Percentiles rank a stretch among this genome's conserved stretches.
phyloP scores from a whole-genome alignment of 2,888 invertebrate genomes.

The Pyrrhosoma nymphula region DNA sequence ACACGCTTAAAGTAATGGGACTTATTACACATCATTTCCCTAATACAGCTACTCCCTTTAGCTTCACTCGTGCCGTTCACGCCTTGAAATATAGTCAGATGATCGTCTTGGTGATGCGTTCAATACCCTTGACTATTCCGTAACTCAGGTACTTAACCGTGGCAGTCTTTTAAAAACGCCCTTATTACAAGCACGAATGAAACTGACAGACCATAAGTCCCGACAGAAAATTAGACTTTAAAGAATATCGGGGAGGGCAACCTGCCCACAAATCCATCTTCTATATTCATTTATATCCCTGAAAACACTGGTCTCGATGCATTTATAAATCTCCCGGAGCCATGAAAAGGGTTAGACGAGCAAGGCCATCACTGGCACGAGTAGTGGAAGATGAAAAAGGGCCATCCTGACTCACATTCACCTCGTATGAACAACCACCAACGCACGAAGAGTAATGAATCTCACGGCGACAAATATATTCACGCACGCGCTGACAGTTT shows the following conservation, averaged over 20 bases:
- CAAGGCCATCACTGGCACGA: neutral
- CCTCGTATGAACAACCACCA: neutral
- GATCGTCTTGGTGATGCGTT: neutral
- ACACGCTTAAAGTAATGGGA: neutral
- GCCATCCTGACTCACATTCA: neutral
- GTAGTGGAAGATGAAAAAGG: neutral
- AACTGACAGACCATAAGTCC: slow-evolving; percentile 6
- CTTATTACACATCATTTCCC: neutral
- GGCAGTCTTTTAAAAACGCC: neutral
- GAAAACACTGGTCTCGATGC: neutral
- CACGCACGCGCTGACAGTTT: slow-evolving; percentile 56
- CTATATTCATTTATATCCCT: neutral
- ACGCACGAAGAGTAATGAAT: neutral
- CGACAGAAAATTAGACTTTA: neutral
- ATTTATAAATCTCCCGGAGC: neutral
- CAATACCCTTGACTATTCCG: neutral
- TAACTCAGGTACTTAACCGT: neutral
- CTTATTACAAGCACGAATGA: slow-evolving; percentile 30
- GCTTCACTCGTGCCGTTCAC: neutral
- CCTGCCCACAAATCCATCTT: neutral
- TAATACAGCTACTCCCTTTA: neutral
- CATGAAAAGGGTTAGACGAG: neutral
- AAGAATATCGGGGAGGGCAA: neutral
- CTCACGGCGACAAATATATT: slow-evolving; percentile 54
- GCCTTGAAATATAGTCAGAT: neutral